phyloP scores from a whole-genome alignment of 2,888 invertebrate species.

The Hemistola chrysoprasaria region DNA sequence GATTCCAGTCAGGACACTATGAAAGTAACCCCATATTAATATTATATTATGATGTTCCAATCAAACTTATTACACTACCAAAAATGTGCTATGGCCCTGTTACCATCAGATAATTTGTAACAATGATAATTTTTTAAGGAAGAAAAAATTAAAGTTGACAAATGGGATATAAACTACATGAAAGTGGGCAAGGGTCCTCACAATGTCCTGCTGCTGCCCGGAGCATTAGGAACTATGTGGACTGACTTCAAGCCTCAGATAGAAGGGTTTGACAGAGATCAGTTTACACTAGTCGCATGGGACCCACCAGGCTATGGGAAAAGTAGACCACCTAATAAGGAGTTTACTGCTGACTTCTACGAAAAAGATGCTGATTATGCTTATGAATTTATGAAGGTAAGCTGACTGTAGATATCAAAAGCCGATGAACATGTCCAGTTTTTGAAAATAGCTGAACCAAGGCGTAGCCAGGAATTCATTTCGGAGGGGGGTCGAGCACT shows the following conservation, averaged over 20 bases:
- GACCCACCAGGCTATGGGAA: conserved; percentile 95
- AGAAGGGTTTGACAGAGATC: conserved; percentile 82
- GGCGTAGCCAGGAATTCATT: too few relatives aligned
- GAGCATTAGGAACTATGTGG: conserved; percentile 90
- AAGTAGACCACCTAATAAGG: conserved; percentile 89
- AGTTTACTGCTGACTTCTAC: conserved; percentile 87
- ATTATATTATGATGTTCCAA: too few relatives aligned
- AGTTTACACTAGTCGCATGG: conserved; percentile 87
- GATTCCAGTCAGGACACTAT: too few relatives aligned
- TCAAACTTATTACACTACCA: too few relatives aligned
- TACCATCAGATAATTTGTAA: conserved; percentile 5
- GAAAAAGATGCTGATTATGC: conserved; percentile 88
- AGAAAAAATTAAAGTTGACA: conserved; percentile 83
- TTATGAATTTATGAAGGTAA: conserved; percentile 86
- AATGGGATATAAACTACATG: conserved; percentile 80
- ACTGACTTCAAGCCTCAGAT: conserved; percentile 92
- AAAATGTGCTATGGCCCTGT: too few relatives aligned
- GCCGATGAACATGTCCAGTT: too few relatives aligned
- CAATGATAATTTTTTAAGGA: conserved; percentile 70
- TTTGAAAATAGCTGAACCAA: too few relatives aligned
- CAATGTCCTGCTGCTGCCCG: conserved; percentile 88
- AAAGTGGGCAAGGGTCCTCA: conserved; percentile 83
- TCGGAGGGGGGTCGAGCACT: too few relatives aligned
- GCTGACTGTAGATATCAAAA: too few relatives aligned
- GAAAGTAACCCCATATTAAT: too few relatives aligned